Evolutionary conservation across 2,888 invertebrate species (phyloP).

Genomic region (Lasioglossum villosulum): DNA sequence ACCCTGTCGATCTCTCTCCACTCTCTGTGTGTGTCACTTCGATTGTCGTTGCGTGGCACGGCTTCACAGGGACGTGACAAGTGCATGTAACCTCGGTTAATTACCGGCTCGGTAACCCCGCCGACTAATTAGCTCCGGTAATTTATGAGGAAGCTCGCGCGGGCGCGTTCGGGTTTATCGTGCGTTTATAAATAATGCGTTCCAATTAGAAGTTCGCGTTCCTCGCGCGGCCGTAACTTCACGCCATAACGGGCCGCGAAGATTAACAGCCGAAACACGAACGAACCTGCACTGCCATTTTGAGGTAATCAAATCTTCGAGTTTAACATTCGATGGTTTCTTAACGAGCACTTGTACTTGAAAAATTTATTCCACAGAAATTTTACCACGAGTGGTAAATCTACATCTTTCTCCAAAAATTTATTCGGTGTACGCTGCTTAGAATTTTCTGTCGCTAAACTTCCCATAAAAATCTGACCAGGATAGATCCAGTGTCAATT

Average conservation of each 20-base stretch:
- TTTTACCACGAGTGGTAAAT: no score
- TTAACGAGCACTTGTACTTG: not conserved
- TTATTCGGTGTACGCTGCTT: no score
- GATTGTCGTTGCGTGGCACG: not conserved
- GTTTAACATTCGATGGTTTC: not conserved
- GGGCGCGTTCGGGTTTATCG: constrained; percentile 43
- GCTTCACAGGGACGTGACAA: constrained; percentile 30
- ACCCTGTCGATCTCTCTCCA: not conserved
- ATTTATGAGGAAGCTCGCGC: constrained; percentile 47
- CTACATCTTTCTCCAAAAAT: no score
- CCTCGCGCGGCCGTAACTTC: constrained; percentile 24
- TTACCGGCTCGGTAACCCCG: constrained; percentile 46
- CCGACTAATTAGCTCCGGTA: constrained; percentile 38
- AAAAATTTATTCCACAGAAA: no score
- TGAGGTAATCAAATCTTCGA: not conserved
- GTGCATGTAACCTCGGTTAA: constrained; percentile 33
- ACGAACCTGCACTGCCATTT: not conserved
- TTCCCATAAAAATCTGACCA: no score
- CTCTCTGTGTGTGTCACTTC: not conserved
- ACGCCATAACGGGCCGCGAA: constrained; percentile 26
- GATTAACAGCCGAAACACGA: constrained; percentile 27
- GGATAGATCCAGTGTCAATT: no score
- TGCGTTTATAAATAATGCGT: constrained; percentile 51
- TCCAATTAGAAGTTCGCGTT: constrained; percentile 52
- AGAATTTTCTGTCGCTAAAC: no score